Percentiles rank a stretch among this genome's conserved stretches.
Conservation (phyloP, 2,888 invertebrate genomes). For the Spialia ferax region DNA sequence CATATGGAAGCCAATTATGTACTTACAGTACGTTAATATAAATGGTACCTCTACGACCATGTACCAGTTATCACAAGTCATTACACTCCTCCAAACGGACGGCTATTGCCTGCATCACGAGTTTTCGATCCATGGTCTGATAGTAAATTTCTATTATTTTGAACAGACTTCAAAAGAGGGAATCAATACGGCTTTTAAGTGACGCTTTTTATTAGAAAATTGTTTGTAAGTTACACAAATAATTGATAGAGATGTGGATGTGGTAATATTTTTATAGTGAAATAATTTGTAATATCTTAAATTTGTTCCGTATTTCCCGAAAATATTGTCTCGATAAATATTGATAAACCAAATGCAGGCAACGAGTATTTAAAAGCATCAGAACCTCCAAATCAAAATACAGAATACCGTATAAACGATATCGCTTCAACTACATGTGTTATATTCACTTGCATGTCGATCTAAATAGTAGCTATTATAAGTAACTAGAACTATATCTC, state of each 20-base stretch:
- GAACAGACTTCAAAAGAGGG: background rate
- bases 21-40: background rate
- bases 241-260: too few relatives aligned
- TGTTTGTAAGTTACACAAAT: background rate
- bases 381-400: background rate
- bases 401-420: background rate
- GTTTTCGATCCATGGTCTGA: slow-evolving; percentile 10
- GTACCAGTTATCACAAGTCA: slow-evolving; percentile 7
- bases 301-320: too few relatives aligned
- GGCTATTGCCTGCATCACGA: slow-evolving; percentile 12
- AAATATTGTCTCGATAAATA: too few relatives aligned
- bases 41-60: background rate
- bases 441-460: background rate
- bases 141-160: slow-evolving; percentile 15
- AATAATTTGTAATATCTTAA: too few relatives aligned
- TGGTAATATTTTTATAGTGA: too few relatives aligned
- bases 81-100: slow-evolving; percentile 4
- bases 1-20: background rate
- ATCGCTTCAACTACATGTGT: background rate
- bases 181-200: background rate
- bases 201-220: background rate
- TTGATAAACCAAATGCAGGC: too few relatives aligned
- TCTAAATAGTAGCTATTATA: slow-evolving; percentile 22
- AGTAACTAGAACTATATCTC: slow-evolving; percentile 27
- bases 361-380: too few relatives aligned